phyloP scores from a whole-genome alignment of 2,113 vertebrate species.

The Collichthys lucidus region DNA sequence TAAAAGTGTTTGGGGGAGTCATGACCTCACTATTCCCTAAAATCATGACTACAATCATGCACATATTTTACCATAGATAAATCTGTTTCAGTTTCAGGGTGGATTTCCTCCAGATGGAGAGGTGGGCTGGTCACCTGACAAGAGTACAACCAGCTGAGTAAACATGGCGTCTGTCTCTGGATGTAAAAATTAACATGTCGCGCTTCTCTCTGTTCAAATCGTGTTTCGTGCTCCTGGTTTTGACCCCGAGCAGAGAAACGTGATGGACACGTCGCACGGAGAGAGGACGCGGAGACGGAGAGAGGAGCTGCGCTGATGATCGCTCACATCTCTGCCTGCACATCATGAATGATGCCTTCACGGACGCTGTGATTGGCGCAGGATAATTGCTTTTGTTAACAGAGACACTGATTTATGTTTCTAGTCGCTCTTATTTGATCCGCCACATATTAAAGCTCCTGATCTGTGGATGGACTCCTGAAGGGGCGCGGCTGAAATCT shows the following conservation, averaged over 20 bases:
- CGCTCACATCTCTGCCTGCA: neutral
- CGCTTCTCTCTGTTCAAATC: slow-evolving; percentile 3
- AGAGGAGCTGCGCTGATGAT: neutral
- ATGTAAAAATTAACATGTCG: slow-evolving; percentile 34
- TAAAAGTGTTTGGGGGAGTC: neutral
- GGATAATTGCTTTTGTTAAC: slow-evolving; percentile 65
- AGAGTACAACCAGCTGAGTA: slow-evolving; percentile 71
- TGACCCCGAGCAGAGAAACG: neutral
- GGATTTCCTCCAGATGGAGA: slow-evolving; percentile 23
- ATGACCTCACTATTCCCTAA: neutral
- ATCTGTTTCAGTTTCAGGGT: slow-evolving; percentile 7
- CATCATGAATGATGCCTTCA: slow-evolving; percentile 32
- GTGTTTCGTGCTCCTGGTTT: neutral
- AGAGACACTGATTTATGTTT: slow-evolving; percentile 10
- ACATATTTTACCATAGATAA: no score
- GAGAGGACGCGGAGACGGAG: slow-evolving; percentile 10
- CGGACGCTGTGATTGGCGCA: slow-evolving; percentile 48
- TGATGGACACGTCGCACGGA: slow-evolving; percentile 1
- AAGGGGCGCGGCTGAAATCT: neutral
- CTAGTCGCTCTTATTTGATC: neutral
- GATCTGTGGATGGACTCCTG: neutral
- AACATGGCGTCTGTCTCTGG: slow-evolving; percentile 81
- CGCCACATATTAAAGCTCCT: neutral
- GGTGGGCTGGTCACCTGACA: slow-evolving; percentile 72
- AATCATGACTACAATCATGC: neutral